Evolutionary conservation across 2,888 invertebrate species (phyloP).

Genomic region (Anagyrus pseudococci): DNA sequence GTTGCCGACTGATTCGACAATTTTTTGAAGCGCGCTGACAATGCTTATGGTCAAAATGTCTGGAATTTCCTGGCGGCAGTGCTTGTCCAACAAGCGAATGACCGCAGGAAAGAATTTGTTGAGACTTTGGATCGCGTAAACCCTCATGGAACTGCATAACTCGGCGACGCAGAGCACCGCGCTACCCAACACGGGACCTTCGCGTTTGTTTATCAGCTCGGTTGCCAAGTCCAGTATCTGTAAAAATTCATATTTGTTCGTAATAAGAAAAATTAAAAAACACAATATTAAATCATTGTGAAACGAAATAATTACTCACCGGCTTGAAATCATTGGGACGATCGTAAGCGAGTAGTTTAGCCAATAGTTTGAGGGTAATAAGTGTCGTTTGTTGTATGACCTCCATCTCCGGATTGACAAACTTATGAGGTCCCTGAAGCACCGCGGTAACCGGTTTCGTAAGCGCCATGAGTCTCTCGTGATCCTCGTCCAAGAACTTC

Average conservation of each 20-base stretch:
- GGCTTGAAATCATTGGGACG: conserved; percentile 75
- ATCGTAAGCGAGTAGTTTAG: conserved; percentile 72
- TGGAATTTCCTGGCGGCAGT: conserved; percentile 68
- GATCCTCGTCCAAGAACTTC: conserved; percentile 66
- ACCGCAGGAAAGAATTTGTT: conserved; percentile 81
- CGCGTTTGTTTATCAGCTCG: conserved; percentile 66
- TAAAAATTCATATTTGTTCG: conserved; percentile 1
- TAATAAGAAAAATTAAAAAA: background rate
- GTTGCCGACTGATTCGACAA: conserved; percentile 80
- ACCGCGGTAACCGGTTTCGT: conserved; percentile 70
- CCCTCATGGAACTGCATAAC: conserved; percentile 76
- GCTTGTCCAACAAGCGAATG: conserved; percentile 69
- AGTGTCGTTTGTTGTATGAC: conserved; percentile 83
- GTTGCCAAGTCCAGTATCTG: conserved; percentile 73
- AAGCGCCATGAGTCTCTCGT: conserved; percentile 66
- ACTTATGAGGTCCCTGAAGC: conserved; percentile 64
- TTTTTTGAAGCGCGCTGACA: conserved; percentile 80
- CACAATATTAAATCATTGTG: background rate
- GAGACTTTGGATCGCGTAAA: conserved; percentile 77
- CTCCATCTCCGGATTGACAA: conserved; percentile 68
- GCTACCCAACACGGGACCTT: conserved; percentile 74
- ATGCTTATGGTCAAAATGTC: conserved; percentile 74
- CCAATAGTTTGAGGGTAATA: conserved; percentile 82
- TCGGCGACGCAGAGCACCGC: conserved; percentile 81
- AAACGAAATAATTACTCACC: conserved; percentile 52